Conservation (phyloP, 2,113 vertebrate genomes). For the Petrocephalus microphthalmus region DNA sequence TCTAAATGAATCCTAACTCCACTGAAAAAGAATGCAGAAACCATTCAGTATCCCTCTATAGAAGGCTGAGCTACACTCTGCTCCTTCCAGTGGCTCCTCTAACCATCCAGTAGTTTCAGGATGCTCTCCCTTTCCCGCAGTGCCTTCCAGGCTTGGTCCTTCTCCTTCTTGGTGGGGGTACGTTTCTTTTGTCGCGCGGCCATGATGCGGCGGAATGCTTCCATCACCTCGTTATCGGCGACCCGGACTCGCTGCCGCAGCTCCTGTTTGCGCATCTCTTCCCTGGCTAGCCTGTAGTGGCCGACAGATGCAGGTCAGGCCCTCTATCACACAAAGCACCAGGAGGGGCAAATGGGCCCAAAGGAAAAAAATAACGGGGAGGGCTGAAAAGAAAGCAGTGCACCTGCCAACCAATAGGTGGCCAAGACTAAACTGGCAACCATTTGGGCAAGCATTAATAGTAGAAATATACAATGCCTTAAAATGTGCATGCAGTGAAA, state of each 20-base stretch:
- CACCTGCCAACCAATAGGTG: not conserved
- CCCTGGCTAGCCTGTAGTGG: conserved; percentile 75
- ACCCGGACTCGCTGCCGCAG: conserved; percentile 89
- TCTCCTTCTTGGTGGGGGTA: conserved; percentile 95
- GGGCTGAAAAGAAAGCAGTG: not conserved
- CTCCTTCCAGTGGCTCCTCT: conserved; percentile 4
- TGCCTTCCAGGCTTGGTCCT: conserved; percentile 95
- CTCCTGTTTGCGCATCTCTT: conserved; percentile 91
- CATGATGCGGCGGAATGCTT: conserved; percentile 98
- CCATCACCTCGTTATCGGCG: conserved; percentile 96
- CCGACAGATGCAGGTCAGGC: not conserved
- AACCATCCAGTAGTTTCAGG: conserved; percentile 87
- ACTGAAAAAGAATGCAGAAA: not conserved
- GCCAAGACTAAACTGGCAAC: not conserved
- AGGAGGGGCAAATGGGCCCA: not conserved
- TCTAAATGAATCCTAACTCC: not conserved
- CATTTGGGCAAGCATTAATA: not conserved
- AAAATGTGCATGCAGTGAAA: not conserved
- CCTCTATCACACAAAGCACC: not conserved
- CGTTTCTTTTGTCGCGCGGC: conserved; percentile 96
- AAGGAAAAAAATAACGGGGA: not conserved
- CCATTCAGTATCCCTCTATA: not conserved
- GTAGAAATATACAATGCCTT: not conserved
- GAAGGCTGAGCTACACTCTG: not conserved
- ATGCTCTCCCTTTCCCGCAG: conserved; percentile 95